Evolutionary conservation across 2,113 vertebrate genomes (phyloP).

Genomic region (Ammodramus savannarum): DNA sequence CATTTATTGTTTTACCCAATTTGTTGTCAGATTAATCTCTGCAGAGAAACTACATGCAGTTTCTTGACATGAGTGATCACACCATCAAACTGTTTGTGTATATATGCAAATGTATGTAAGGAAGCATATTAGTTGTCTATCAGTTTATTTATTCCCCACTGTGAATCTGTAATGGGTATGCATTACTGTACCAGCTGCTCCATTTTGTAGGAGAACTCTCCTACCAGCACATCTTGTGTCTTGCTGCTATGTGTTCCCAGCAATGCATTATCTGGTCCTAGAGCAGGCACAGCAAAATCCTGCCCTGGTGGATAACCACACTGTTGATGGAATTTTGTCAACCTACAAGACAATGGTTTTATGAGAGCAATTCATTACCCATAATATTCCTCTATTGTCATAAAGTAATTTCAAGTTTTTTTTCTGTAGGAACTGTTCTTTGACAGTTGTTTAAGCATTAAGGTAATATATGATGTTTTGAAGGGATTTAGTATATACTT

Average conservation of each 20-base stretch:
- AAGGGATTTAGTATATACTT: background rate
- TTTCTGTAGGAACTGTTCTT: background rate
- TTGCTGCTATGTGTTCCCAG: constrained; percentile 57
- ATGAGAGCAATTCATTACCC: background rate
- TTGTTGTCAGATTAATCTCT: background rate
- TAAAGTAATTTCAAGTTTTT: background rate
- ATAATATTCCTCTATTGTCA: background rate
- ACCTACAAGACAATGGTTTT: constrained; percentile 33
- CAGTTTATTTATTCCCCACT: background rate
- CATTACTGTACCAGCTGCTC: background rate
- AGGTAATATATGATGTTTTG: background rate
- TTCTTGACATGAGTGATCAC: background rate
- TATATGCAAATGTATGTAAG: background rate
- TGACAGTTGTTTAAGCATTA: background rate
- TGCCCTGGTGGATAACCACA: background rate
- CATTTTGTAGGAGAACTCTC: background rate
- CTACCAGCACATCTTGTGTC: constrained; percentile 70
- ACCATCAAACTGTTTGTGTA: background rate
- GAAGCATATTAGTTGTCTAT: background rate
- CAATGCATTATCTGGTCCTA: constrained; percentile 33
- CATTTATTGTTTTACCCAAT: background rate
- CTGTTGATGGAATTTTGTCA: background rate
- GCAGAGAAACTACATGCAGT: background rate
- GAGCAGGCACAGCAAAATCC: background rate
- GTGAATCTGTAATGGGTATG: background rate